Conservation (phyloP, 2,797 vertebrate genomes). For the Champsocephalus gunnari region DNA sequence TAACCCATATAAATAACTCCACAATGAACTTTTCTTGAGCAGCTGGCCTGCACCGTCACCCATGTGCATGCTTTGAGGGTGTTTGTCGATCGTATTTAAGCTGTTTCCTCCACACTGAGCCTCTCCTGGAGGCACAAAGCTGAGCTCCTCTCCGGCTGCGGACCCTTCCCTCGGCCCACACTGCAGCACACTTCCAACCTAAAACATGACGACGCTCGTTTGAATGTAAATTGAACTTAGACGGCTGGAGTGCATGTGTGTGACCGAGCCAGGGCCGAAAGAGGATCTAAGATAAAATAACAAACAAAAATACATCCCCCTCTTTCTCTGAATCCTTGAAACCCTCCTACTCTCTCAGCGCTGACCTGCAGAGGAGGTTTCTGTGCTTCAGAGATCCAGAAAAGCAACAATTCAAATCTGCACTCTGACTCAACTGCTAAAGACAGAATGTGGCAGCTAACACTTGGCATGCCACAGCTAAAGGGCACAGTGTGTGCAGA, state of each 20-base stretch:
- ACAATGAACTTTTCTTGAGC: slow-evolving; percentile 18
- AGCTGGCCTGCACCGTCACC: slow-evolving; percentile 52
- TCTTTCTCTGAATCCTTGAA: slow-evolving; percentile 18
- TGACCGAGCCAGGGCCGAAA: neutral
- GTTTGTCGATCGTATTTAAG: slow-evolving; percentile 48
- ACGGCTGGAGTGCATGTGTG: neutral
- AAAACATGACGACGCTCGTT: slow-evolving; percentile 55
- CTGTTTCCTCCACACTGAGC: slow-evolving; percentile 39
- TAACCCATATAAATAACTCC: slow-evolving; percentile 43
- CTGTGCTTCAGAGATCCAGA: slow-evolving; percentile 34
- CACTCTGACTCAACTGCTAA: slow-evolving; percentile 51
- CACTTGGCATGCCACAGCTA: slow-evolving; percentile 7
- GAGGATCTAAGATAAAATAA: slow-evolving; percentile 10
- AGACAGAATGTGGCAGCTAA: slow-evolving; percentile 32
- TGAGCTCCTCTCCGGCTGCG: slow-evolving; percentile 36
- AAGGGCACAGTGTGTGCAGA: neutral
- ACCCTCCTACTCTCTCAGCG: slow-evolving; percentile 30
- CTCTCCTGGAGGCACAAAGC: slow-evolving; percentile 64
- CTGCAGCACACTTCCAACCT: slow-evolving; percentile 21
- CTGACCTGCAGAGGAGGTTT: slow-evolving; percentile 62
- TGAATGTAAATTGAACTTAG: slow-evolving; percentile 38
- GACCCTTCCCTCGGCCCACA: slow-evolving; percentile 27
- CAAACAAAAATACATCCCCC: slow-evolving; percentile 7
- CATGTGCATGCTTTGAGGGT: slow-evolving; percentile 62
- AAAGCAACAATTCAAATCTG: slow-evolving; percentile 29